Conservation (phyloP, 2,797 vertebrate genomes). For the Vultur gryphus region DNA sequence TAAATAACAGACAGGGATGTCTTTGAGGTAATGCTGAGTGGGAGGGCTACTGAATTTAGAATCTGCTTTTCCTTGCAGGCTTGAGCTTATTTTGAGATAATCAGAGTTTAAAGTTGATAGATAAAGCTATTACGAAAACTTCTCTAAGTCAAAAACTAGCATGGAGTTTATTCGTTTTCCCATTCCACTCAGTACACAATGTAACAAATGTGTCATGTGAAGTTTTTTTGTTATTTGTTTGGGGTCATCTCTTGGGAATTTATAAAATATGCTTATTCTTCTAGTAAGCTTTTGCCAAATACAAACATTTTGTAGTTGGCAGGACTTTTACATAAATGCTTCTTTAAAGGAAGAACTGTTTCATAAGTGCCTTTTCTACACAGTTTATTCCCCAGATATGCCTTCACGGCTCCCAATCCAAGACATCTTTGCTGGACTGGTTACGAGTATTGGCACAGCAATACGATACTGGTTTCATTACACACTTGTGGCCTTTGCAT, state of each 20-base stretch:
- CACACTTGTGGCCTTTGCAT: conserved; percentile 98
- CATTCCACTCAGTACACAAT: background rate
- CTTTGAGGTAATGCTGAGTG: background rate
- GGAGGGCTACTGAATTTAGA: background rate
- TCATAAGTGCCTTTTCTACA: conserved; percentile 24
- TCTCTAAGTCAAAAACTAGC: background rate
- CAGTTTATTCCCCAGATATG: conserved; percentile 99
- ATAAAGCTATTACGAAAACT: background rate
- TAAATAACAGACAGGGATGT: background rate
- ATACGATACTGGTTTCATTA: conserved; percentile 99
- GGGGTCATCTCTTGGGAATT: background rate
- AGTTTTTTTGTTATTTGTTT: background rate
- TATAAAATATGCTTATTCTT: background rate
- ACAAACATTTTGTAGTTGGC: background rate
- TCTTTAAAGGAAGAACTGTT: background rate
- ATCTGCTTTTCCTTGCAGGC: background rate
- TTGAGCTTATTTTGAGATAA: background rate
- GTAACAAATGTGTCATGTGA: background rate
- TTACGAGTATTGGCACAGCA: conserved; percentile 98
- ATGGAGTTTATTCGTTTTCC: background rate
- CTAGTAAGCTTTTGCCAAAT: background rate
- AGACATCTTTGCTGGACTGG: conserved; percentile 97
- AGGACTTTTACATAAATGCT: background rate
- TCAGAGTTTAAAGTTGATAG: background rate
- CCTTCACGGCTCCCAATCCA: conserved; percentile 97